A percentile compares a stretch with the other conserved stretches of the same genome.
phyloP scores from a whole-genome alignment of 2,113 vertebrate genomes.

The Capricornis sumatraensis region DNA sequence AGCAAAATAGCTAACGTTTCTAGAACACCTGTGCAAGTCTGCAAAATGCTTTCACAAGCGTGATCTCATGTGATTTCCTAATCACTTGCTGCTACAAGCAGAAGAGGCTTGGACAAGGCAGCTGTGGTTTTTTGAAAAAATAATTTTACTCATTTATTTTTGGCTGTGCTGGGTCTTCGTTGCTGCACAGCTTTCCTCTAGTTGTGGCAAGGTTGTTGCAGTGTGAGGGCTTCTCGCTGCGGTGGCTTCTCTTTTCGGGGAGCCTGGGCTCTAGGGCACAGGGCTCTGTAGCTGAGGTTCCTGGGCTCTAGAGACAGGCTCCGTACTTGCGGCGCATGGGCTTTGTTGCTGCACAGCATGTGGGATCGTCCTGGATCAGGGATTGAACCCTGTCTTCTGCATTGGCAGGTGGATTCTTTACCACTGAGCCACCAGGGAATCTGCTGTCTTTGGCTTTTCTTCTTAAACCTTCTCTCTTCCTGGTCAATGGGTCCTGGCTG shows the following conservation, averaged over 20 bases:
- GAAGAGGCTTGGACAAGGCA: background rate
- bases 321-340: accelerated
- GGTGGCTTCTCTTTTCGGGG: background rate
- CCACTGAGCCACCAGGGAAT: background rate
- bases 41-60: no score
- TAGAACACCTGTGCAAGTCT: accelerated
- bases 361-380: background rate
- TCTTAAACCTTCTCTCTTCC: background rate
- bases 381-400: background rate
- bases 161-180: background rate
- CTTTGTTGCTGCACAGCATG: background rate
- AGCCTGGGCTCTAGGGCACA: background rate
- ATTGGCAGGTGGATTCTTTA: background rate
- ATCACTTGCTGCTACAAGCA: background rate
- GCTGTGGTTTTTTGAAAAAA: background rate
- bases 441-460: background rate
- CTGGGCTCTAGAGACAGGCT: background rate
- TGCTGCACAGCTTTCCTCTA: background rate
- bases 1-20: background rate
- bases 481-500: background rate
- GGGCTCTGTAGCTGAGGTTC: background rate
- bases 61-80: background rate
- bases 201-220: background rate
- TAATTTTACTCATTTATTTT: background rate
- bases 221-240: background rate